phyloP scores from a whole-genome alignment of 2,888 invertebrate genomes.

The Serrognathus titanus region DNA sequence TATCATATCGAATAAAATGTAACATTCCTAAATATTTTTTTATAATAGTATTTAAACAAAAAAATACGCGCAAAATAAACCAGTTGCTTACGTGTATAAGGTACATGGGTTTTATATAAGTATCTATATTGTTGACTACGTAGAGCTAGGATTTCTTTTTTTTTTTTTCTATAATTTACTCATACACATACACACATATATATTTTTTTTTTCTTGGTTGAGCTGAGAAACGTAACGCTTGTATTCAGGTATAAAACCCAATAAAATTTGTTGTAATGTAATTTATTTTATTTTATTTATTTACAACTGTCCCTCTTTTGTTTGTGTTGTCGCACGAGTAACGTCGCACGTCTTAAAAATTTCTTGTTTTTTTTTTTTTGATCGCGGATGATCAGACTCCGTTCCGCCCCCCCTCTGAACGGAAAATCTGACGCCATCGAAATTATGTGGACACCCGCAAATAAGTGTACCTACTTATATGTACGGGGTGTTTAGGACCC shows the following conservation, averaged over 20 bases:
- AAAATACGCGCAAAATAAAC: slow-evolving; percentile 13
- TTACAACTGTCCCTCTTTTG: slow-evolving; percentile 22
- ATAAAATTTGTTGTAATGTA: slow-evolving; percentile 33
- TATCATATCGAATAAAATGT: slow-evolving; percentile 7
- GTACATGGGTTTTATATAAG: slow-evolving; percentile 34
- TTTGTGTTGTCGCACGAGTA: background rate
- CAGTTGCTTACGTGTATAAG: slow-evolving; percentile 28
- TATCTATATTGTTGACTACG: slow-evolving; percentile 19
- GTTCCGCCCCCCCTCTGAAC: slow-evolving; percentile 16
- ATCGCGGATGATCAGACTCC: slow-evolving; percentile 19
- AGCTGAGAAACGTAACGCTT: slow-evolving; percentile 18
- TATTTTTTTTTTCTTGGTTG: background rate
- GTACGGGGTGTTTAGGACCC: slow-evolving; percentile 31
- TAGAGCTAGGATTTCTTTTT: slow-evolving; percentile 18
- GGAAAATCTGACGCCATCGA: slow-evolving; percentile 18
- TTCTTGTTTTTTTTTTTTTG: background rate
- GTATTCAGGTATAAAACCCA: slow-evolving; percentile 36
- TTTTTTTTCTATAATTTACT: too few relatives aligned
- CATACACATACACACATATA: too few relatives aligned
- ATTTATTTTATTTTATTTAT: slow-evolving; percentile 32
- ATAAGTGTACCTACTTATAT: slow-evolving; percentile 37
- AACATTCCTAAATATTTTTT: slow-evolving; percentile 26
- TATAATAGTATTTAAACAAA: slow-evolving; percentile 7
- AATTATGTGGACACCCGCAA: slow-evolving; percentile 31
- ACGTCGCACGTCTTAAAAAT: slow-evolving; percentile 13